Evolutionary conservation across 2,888 invertebrate genomes (phyloP), one percentile per base, ranked within the genome.

Genomic region (Salpingus planirostris): DNA sequence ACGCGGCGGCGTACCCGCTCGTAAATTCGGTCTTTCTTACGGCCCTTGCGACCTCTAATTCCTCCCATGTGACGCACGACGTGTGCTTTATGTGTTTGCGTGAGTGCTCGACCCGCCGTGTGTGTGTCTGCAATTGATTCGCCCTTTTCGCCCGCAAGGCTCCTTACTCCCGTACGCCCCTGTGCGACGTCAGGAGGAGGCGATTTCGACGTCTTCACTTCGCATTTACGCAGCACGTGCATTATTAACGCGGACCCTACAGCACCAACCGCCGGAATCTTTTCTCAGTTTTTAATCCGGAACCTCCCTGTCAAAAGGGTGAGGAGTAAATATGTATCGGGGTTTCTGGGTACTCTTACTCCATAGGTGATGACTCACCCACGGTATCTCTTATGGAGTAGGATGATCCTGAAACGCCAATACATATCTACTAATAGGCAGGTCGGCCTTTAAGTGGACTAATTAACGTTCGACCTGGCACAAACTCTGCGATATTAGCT

Each of bases 11-110:
- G 36, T 40, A 41, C 41, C 46, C 55, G 55, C 51, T 60, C 59
- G 60, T 62, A 62, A 62, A 62, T 60, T 62, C 59, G 52, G 56
- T 53, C 59, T 59, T 59, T 55, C 60, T 59, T 59, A 60, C 59
- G 57, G 57, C 59, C 56, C 55, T 46, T 47, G 54, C 55, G 57
- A 57, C 60, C 59, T 59, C 59, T 62, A 62, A 62, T 62, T 60
- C 55, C 58, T 60, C 62, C 62, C 62, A 55, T 57, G 60, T 58
- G 62, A 62, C 60, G 59, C 59, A 57, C 55, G 59, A 59, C 59
- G 57, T 60, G 62, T 62, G 59, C 60, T 60, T 62, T 62, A 62
- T 62, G 60, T 58, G 57, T 55, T 60, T 57, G 60, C 59, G 62
- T 60, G 59, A 60, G 60, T 60, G 59, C 60, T 55, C 47, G 49